A percentile compares a stretch with the other conserved stretches of the same genome.
These are phyloP conservation scores for Drosophila gaucha DNA, from an alignment of 2,888 invertebrate species.

Conservation along the genomic window DNA sequence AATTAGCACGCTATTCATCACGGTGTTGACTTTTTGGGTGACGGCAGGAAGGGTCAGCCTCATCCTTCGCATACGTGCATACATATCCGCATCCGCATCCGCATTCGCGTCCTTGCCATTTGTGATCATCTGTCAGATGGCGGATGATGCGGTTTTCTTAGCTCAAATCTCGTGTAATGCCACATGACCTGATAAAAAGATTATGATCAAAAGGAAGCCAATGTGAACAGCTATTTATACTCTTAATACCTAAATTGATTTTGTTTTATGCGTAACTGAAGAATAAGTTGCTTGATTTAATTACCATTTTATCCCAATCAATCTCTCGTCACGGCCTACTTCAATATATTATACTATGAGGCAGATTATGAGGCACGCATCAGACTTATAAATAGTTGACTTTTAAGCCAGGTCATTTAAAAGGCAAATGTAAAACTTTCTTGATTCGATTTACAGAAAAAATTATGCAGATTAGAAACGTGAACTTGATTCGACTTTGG, in stretches of 20 bases:
- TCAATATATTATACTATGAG: not conserved
- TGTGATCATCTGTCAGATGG: conserved; percentile 30
- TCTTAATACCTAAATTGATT: not conserved
- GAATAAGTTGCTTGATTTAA: not conserved
- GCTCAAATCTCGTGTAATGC: conserved; percentile 22
- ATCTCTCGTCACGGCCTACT: conserved; percentile 25
- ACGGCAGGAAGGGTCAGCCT: conserved; percentile 46
- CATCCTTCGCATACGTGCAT: conserved; percentile 14
- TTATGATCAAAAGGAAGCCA: not conserved
- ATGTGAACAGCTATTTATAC: no score
- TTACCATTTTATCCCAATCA: conserved; percentile 11
- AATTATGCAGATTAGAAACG: conserved; percentile 42
- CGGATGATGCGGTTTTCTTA: conserved; percentile 47
- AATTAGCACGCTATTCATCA: conserved; percentile 85
- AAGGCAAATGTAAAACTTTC: conserved; percentile 68
- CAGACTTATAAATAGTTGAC: conserved; percentile 19
- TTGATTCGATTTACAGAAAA: conserved; percentile 33
- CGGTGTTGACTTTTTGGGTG: conserved; percentile 52
- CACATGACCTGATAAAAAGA: not conserved
- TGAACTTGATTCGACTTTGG: conserved; percentile 50
- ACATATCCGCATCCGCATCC: conserved; percentile 23
- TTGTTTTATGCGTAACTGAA: not conserved
- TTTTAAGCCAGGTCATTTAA: conserved; percentile 49
- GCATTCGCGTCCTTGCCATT: conserved; percentile 2
- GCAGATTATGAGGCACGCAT: no score